Evolutionary conservation across 2,113 vertebrate genomes (phyloP), one percentile per base, ranked within the genome.

Genomic region (Callospermophilus lateralis): DNA sequence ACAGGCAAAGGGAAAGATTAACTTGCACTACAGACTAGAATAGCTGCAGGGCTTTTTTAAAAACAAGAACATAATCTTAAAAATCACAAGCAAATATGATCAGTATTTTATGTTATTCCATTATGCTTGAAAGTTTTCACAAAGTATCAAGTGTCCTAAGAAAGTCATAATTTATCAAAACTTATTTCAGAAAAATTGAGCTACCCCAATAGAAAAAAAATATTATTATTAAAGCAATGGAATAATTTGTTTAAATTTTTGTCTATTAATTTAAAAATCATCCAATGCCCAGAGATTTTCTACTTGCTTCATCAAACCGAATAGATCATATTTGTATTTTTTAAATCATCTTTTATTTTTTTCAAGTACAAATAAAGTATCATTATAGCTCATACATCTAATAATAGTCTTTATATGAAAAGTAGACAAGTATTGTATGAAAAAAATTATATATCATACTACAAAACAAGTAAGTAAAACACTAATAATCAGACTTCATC

Each of bases 101-200:
- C 39, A 79, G 58, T 28, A 51, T 76, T 73, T 58, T 39, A 53
- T 48, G 1, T 91, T 73, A 80, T 65, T 70, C 32, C 28, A 81
- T 10, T 65, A 17, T 26, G 61, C 58, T 63, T 89, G n/a, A 81
- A 73, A 65, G n/a, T 55, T 84, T 76, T 80, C 85, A 92, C 39
- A 80, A 88, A 89, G 32, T 92, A 16, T 12, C 26, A 39, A 37
- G 45, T 80, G 92, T 92, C 16, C 55, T 45, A 76, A 13, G 68
- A 61, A 88, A 79, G 79, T 68, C 48, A 53, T 70, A 81, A 77
- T 77, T 70, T 65, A 90, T 39, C 30, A 81, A 95, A 86, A 77
- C 39, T 80, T 42, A 53, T 77, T 92, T 83, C 15, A 61, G 26
- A 73, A 65, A 22, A 74, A 85, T 22, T 37, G 20, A 30, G 84